Base-by-base conservation (phyloP, 1,140 invertebrate genomes). In the Bombus pascuorum region DNA sequence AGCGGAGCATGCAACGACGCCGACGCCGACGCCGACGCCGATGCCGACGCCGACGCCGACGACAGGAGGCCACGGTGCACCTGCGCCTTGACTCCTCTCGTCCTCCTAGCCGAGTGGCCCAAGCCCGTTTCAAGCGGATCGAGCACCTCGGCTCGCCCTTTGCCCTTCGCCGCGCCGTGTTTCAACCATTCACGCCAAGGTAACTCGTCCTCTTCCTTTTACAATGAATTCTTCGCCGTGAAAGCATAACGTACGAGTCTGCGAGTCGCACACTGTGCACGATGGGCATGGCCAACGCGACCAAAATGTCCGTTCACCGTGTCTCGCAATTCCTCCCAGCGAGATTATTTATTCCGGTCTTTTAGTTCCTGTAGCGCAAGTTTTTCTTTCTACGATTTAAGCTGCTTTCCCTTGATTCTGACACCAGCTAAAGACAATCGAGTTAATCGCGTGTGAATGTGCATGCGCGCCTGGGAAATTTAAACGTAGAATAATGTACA, bases 21-120 rank as follows among this genome's bases (percentile, higher is more conserved):
- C 87, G 90, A 86, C 86, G 89, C 86, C 90, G 81, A 85, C 87
- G 87, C 59, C 62, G 6, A 42, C 53, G 74, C 87, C 83, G 84
- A 83, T 68, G 89, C 86, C 90, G 81, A 85, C 87, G 87, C 59
- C 62, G 6, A 42, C 53, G 74, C 87, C 83, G 84, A 83, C 83
- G 86, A 82, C 90, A 78, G 88, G 81, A 89, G 79, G 86, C 86
- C 78, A 18, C 84, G 28, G 85, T 72, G 85, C 78, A 92, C 92
- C 91, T 91, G 91, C 91, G 83, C 87, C 83, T 82, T 88, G 72
- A 18, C 47, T 39, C 18, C 78, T 85, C 71, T 73, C 86, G 77
- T 83, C 75, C 76, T 81, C 71, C 83, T 78, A 85, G 75, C 85
- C 85, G 37, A 83, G 87, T 32, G 42, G 80, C 82, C 87, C 85